Base-by-base conservation (phyloP, 2,113 vertebrate species). In the human (Homo sapiens) region DNA sequence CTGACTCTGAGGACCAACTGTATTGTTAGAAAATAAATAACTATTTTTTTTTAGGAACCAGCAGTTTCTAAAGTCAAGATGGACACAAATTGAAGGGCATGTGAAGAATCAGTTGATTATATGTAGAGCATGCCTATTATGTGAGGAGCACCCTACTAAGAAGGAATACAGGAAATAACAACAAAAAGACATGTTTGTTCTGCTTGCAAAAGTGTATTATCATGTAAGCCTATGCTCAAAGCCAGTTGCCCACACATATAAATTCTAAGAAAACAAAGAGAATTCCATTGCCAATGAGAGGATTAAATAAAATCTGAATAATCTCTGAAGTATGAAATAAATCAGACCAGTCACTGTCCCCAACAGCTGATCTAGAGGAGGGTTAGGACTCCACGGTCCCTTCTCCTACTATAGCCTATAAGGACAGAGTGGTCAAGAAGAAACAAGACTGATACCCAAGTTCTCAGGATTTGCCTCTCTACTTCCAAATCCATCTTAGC, bases 261-360 rank as follows among this genome's bases (percentile, higher is more conserved):
- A 80, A 23, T 90, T 89, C 78, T 75, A 95, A 96, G 83, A 98
- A 70, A 96, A 32, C 43, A 93, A 97, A 93, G 55, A 92, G 72
- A 97, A 79, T 20, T 57, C 83, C 61, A 80, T 23, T 83, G 40
- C 16, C 66, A 89, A 32, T 89, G 7, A 92, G 43, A 93, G 66
- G 38, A 84, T 40, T 66, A 94, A 73, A 95, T 61, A 93, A 96
- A 94, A 97, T 22, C 22, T 55, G 16, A 97, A 85, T 70, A 75
- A 52, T 40, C 66, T 92, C 90, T 89, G 43, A 90, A 94, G 70
- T 55, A 18, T 55, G 55, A 57, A 92, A 22, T 57, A 76, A 91
- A 73, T 80, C 25, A 94, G 57, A 70, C 27, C 48, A 93, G 55
- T 61, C 57, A 57, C 23, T 57, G 20, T 73, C 52, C 32, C 73